Evolutionary conservation across 2,113 vertebrate species (phyloP), one percentile per base, ranked within the genome.

Genomic region (Ancistrus triradiatus): DNA sequence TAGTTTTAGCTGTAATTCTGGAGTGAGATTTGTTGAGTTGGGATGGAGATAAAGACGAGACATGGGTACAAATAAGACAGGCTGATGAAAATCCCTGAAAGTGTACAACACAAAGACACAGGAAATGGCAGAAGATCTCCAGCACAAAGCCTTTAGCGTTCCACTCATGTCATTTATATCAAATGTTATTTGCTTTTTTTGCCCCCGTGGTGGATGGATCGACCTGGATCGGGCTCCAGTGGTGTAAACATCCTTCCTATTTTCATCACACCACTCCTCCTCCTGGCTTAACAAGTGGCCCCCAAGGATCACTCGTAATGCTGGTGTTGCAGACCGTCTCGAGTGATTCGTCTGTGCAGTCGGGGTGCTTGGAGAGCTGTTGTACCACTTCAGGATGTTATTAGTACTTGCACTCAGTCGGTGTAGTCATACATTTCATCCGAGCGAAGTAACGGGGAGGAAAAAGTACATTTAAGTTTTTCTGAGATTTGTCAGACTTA

Each of bases 121-220:
- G 14, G 18, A 7, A 52, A n/a, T n/a, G n/a, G n/a, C n/a, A n/a
- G n/a, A 24, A 11, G 13, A 38, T 31, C 7, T 7, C 27, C 27
- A 31, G 7, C 27, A 31, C 27, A 31, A 31, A 42, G 73, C 72
- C 66, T 40, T 46, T 53, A 68, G 72, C 58, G 75, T 78, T 83
- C 14, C 2, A 78, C 80, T 68, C 77, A 61, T 66, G 63, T 75
- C 44, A 69, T 82, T 81, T 73, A 62, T 77, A 72, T 71, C 67
- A 28, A 7, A 19, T 40, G 63, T 76, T 69, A 77, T 73, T 74
- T 31, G 63, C 31, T 73, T 49, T 40, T 4, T 49, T 66, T 27
- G 13, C 14, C 48, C 35, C 22, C 21, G 42, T 14, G 4, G 17
- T 15, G 2, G 43, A 33, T 69, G 79, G 75, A 78, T 81, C 27